phyloP scores from a whole-genome alignment of 37 sponge, comb jelly and placozoan genomes.

The Beroe ovata region DNA sequence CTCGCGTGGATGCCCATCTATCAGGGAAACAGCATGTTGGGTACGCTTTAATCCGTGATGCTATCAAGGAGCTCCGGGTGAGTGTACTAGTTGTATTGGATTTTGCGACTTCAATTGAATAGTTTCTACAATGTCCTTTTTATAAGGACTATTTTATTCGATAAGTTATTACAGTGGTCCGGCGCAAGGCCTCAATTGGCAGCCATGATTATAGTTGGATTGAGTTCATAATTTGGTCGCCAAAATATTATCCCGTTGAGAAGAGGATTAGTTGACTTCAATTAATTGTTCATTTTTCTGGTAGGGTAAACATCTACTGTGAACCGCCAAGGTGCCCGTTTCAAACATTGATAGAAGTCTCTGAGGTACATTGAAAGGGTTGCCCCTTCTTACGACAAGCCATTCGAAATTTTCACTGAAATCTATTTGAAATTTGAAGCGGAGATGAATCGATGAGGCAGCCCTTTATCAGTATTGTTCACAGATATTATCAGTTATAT shows the following conservation, averaged over 20 bases:
- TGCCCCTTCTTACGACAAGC: background rate
- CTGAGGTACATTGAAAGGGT: constrained; percentile 1
- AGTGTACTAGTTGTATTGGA: background rate
- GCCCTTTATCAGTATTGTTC: background rate
- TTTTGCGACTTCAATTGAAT: background rate
- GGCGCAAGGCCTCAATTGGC: background rate
- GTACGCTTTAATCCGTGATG: constrained; percentile 1
- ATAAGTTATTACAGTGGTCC: background rate
- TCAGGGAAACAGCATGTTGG: constrained; percentile 88
- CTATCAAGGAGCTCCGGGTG: constrained; percentile 20
- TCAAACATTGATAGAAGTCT: constrained; percentile 13
- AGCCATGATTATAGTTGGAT: too few relatives aligned
- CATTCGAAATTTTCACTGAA: background rate
- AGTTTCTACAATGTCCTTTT: background rate
- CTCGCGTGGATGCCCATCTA: constrained; percentile 89
- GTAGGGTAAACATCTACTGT: background rate
- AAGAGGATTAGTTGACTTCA: too few relatives aligned
- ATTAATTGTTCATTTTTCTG: constrained; percentile 40
- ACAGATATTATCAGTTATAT: background rate
- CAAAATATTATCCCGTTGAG: too few relatives aligned
- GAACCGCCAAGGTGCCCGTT: constrained; percentile 36
- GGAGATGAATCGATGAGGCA: background rate
- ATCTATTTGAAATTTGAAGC: background rate
- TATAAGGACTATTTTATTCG: too few relatives aligned
- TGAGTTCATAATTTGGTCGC: too few relatives aligned